These are phyloP conservation scores for Mechanitis mazaeus DNA, from an alignment of 2,888 invertebrate species.

Conservation along the genomic window DNA sequence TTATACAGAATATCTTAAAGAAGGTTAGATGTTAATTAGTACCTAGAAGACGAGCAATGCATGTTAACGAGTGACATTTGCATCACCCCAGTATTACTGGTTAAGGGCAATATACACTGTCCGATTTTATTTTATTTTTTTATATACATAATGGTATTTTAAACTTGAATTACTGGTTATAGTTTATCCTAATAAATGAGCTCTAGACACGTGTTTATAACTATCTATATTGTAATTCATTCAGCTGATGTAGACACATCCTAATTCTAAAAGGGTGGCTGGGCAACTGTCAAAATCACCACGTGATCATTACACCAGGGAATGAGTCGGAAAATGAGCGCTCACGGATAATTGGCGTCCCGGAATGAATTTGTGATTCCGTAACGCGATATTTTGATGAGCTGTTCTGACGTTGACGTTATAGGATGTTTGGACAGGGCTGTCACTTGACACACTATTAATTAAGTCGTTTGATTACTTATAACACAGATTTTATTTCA, in stretches of 20 bases:
- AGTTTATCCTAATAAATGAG: too few relatives aligned
- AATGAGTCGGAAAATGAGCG: slow-evolving; percentile 72
- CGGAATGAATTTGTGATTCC: slow-evolving; percentile 68
- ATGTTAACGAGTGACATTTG: slow-evolving; percentile 74
- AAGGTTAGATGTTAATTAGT: slow-evolving; percentile 69
- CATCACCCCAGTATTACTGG: slow-evolving; percentile 36
- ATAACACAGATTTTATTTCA: too few relatives aligned
- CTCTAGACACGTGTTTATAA: neutral
- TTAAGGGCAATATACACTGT: slow-evolving; percentile 23
- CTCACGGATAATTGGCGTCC: slow-evolving; percentile 69
- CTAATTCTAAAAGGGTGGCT: slow-evolving; percentile 36
- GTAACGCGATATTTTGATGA: slow-evolving; percentile 75
- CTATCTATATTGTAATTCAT: neutral
- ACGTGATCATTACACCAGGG: slow-evolving; percentile 73
- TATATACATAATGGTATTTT: neutral
- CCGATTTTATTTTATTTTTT: neutral
- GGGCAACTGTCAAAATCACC: slow-evolving; percentile 73
- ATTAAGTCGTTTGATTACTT: slow-evolving; percentile 1
- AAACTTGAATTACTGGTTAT: too few relatives aligned
- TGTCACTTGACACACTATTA: slow-evolving; percentile 10
- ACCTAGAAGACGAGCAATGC: slow-evolving; percentile 64
- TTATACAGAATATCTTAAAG: slow-evolving; percentile 42
- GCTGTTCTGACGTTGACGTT: slow-evolving; percentile 45
- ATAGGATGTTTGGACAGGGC: slow-evolving; percentile 23
- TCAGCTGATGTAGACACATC: slow-evolving; percentile 29